Evolutionary conservation across 2,113 vertebrate genomes (phyloP), one percentile per base, ranked within the genome.

Genomic region (Cyanocitta stelleri): DNA sequence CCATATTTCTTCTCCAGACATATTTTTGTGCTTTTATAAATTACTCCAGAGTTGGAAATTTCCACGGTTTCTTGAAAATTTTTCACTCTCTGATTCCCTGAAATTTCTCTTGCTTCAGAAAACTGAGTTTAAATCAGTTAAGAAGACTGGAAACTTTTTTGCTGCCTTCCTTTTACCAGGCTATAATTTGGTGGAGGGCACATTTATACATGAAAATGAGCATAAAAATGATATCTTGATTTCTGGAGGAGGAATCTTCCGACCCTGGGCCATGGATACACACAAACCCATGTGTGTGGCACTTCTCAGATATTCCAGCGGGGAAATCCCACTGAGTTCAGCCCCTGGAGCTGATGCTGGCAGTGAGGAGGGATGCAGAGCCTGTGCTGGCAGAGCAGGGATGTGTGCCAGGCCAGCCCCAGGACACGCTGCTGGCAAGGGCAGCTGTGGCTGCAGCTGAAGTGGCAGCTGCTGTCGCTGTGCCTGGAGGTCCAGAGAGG

Each of bases 221-320:
- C 6, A 1, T 4, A 0, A 3, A 26, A 48, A 43, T 18, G 9
- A 16, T 18, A 3, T 0, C 2, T 8, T 7, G 17, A 14, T 54
- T 26, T 23, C 35, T 32, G 0, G 1, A 44, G 64, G 55, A 20
- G 22, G 20, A 24, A 8, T 4, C 9, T 35, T 7, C 46, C 10
- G 1, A 3, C 16, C 1, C 79, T 48, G 61, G 29, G 23, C 13
- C 6, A 0, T 2, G 30, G 5, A 1, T 11, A 0, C 17, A 10
- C 48, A 23, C 35, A 27, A 5, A 39, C 3, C 12, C 26, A 0
- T 0, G 0, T 0, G 2, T 16, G 20, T 10, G 32, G 16, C 58
- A 15, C 11, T 2, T 23, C 12, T 6, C 24, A 2, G 24, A 5
- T 12, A 13, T 11, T 24, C 41, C 73, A 23, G 54, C 0, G 17